Evolutionary conservation across 2,888 invertebrate species (phyloP), one percentile per base, ranked within the genome.

Genomic region (Noctua janthe): DNA sequence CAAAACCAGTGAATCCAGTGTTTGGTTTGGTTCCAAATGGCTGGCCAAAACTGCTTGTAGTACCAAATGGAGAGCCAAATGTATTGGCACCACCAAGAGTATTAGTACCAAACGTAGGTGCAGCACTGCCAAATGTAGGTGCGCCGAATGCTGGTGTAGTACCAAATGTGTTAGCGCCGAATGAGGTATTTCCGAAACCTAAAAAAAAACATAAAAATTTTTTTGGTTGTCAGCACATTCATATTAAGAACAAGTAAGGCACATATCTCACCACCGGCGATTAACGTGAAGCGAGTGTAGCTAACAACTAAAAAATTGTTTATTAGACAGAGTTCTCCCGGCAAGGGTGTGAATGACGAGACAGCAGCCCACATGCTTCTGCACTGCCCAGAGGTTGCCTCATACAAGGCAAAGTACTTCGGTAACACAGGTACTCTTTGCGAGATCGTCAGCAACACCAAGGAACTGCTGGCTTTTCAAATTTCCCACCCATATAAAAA

Each of bases 1-100:
- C 95, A 90, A 96, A 96, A 20, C 96, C 96, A 81, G 97, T 96
- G 92, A 97, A 97, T 56, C 97, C 95, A 85, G 94, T 93, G 17
- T 94, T 92, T 59, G 95, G 95, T 87, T 95, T 96, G n/a, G 93
- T 83, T 8, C 97, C 97, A 91, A 98, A 97, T 15, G 96, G 92
- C 20, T 97, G 85, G 4, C 94, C 95, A 89, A 96, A 95, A 56
- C 94, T 93, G n/a, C 94, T 92, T 10, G 97, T 97, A 81, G 92
- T 87, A 35, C 94, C 94, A 91, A 94, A 94, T 62, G 92, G 89
- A 82, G 2, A 70, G 10, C 93, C 94, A 90, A 94, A 94, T 64
- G 92, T 91, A 62, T 90, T 93, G 29, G 94, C 80, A 89, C 96
- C 81, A 88, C 97, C 94, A 93, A 95, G 91, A 76, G 94, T 94